phyloP scores from a whole-genome alignment of 2,888 invertebrate species.

The Andrena camellia region DNA sequence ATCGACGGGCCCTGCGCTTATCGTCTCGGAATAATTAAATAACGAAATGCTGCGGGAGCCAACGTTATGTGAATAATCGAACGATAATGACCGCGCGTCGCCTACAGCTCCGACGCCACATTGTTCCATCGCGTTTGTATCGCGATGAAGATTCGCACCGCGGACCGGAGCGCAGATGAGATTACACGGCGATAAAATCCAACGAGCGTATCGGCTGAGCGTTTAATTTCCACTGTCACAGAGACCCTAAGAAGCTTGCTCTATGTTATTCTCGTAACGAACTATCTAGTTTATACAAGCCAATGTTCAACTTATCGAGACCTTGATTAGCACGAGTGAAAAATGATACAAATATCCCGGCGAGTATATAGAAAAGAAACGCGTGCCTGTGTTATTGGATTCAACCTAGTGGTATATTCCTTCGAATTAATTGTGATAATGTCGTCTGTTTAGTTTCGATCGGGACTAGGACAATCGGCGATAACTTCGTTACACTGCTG shows the following conservation, averaged over 20 bases:
- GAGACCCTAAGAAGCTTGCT: too few species aligned
- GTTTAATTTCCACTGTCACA: too few species aligned
- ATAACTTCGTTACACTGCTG: conserved; percentile 38
- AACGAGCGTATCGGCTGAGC: too few species aligned
- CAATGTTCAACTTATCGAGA: too few species aligned
- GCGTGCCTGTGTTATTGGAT: too few species aligned
- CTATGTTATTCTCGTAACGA: too few species aligned
- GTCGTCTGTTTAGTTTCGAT: background rate
- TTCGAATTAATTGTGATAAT: background rate
- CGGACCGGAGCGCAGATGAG: background rate
- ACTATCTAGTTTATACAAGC: too few species aligned
- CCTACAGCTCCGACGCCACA: conserved; percentile 35
- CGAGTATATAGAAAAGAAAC: too few species aligned
- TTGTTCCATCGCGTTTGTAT: conserved; percentile 41
- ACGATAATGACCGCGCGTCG: conserved; percentile 71
- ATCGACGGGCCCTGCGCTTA: conserved; percentile 77
- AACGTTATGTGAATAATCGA: conserved; percentile 79
- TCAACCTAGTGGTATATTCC: conserved; percentile 6
- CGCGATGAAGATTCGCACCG: conserved; percentile 17
- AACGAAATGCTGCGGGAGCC: conserved; percentile 76
- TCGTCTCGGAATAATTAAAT: conserved; percentile 81
- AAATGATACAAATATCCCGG: too few species aligned
- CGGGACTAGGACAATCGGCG: conserved; percentile 52
- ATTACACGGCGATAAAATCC: too few species aligned
- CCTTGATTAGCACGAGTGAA: too few species aligned